Conservation (phyloP, 2,888 invertebrate species). For the Aelia acuminata region DNA sequence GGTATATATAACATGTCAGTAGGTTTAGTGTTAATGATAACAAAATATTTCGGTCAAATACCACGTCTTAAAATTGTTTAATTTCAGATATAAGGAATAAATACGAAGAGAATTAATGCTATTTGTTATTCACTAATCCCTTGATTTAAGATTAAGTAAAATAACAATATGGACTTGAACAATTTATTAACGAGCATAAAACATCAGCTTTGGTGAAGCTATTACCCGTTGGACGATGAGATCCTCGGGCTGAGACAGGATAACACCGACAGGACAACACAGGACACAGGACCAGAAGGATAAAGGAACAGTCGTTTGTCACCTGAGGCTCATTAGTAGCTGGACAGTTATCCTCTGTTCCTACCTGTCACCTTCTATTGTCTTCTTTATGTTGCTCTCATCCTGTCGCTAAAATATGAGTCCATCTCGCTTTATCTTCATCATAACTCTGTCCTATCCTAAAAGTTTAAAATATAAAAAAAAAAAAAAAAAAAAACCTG, state of each 20-base stretch:
- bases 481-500: no score
- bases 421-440: not conserved
- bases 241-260: not conserved
- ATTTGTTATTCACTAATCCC: no score
- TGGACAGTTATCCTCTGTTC: not conserved
- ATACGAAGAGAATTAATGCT: no score
- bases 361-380: not conserved
- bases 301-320: constrained; percentile 6
- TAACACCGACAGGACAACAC: not conserved
- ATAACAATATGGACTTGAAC: no score
- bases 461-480: no score
- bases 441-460: not conserved
- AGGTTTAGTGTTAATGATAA: no score
- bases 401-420: not conserved
- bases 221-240: not conserved
- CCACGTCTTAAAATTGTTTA: no score
- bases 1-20: no score
- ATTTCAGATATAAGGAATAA: no score
- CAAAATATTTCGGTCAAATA: no score
- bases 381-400: not conserved
- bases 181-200: not conserved
- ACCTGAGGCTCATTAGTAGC: not conserved
- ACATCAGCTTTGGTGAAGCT: not conserved
- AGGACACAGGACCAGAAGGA: not conserved
- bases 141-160: no score